Evolutionary conservation across 1,140 invertebrate species (phyloP), one percentile per base, ranked within the genome.

Genomic region (Trichomalopsis sarcophagae): DNA sequence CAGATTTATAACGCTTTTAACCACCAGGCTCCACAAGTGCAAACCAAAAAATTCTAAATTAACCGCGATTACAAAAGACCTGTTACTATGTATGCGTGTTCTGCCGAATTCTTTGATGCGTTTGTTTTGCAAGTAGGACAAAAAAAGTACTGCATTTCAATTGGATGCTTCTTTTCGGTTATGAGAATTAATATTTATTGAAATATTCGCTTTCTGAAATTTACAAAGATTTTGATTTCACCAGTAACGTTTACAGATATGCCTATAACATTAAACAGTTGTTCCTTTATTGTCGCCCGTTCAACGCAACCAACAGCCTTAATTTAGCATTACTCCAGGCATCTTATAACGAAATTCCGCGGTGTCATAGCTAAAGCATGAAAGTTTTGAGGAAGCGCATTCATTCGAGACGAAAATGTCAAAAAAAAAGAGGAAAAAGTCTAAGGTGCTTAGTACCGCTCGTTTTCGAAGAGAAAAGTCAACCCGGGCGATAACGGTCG

Each of bases 1-100:
- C 47, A 80, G 83, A 87, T 87, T 87, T 85, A 87, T 87, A 85
- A 79, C 79, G 69, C 82, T 84, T 87, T 87, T 87, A 82, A 55
- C 82, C 66, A 44, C 13, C 44, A 77, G 78, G 30, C 69, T 44
- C 23, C 17, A 73, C 33, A 50, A 44, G 23, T 47, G 47, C 73
- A 80, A 83, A 81, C 73, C 78, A 40, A 84, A 73, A 50, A 33
- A 50, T 55, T 86, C 66, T 3, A 77, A 77, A 21, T n/a, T 21
- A 75, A 30, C 44, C 1, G 3, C 10, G 27, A 3, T 77, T n/a
- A 55, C n/a, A 50, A 55, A 50, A 55, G 75, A 50, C 7, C 55
- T 11, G 17, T 44, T 44, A 21, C 11, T 9, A 30, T 30, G 27
- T 13, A 21, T 62, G 17, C 3, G 14, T 5, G 14, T 0, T 13